Percentiles rank a stretch among this genome's conserved stretches.
These are phyloP conservation scores for Aphelinus certus DNA, from an alignment of 1,140 invertebrate genomes.

Conservation along the genomic window DNA sequence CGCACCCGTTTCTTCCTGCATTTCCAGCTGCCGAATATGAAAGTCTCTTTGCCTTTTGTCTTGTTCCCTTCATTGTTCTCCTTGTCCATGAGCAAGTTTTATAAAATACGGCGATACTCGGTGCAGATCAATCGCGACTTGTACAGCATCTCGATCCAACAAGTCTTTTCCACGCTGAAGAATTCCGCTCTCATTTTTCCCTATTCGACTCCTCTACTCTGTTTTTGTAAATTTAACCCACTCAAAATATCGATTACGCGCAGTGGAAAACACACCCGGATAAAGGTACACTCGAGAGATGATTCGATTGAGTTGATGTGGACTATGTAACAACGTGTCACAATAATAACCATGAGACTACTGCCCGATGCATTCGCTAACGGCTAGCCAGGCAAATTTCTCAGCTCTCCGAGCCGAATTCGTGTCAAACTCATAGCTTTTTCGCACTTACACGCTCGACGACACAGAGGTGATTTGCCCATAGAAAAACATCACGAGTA, in stretches of 20 bases:
- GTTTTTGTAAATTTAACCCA: background rate
- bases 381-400: background rate
- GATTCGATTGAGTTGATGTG: too few species aligned
- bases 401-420: background rate
- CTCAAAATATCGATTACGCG: background rate
- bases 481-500: background rate
- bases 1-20: slow-evolving; percentile 34
- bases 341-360: too few species aligned
- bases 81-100: slow-evolving; percentile 23
- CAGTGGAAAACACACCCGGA: background rate
- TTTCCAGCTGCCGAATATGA: slow-evolving; percentile 54
- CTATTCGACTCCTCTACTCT: background rate
- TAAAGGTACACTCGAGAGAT: background rate
- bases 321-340: too few species aligned
- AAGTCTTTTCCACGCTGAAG: background rate
- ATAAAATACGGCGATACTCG: background rate
- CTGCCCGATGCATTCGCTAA: background rate
- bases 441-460: background rate
- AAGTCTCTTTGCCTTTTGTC: slow-evolving; percentile 43
- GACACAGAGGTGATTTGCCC: background rate
- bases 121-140: background rate
- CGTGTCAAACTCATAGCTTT: background rate
- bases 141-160: background rate
- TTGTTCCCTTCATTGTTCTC: slow-evolving; percentile 29
- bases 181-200: background rate